phyloP scores from a whole-genome alignment of 2,113 vertebrate species.

The Labeo catla region DNA sequence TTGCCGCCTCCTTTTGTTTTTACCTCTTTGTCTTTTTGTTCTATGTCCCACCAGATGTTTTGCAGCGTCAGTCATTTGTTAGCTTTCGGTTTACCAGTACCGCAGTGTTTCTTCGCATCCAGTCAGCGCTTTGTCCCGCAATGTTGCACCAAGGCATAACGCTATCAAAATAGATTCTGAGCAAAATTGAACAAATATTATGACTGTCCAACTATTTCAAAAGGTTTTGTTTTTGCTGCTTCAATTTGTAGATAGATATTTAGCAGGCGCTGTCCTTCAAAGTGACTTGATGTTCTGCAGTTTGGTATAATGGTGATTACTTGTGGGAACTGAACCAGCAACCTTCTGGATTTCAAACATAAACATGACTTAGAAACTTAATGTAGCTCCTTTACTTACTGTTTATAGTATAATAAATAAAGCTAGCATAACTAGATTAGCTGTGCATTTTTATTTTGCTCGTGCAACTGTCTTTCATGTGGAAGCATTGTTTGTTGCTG shows the following conservation, averaged over 20 bases:
- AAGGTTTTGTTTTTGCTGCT: not conserved
- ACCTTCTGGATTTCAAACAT: not conserved
- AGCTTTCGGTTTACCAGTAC: not conserved
- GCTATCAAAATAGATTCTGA: not conserved
- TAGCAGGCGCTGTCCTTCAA: not conserved
- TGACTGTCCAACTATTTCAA: not conserved
- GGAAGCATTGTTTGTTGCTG: conserved; percentile 19
- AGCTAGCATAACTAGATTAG: not conserved
- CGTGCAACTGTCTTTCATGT: not conserved
- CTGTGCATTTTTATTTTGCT: conserved; percentile 18
- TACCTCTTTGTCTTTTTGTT: conserved; percentile 22
- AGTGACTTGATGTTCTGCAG: not conserved
- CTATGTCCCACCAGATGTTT: conserved; percentile 7
- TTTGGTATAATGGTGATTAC: not conserved
- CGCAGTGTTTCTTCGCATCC: not conserved
- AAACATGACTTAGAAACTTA: not conserved
- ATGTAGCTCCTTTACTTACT: not conserved
- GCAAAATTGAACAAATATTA: not conserved
- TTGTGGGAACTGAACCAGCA: not conserved
- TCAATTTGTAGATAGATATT: not conserved
- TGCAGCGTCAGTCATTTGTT: not conserved
- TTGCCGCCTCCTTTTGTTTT: conserved; percentile 32
- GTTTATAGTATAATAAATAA: not conserved
- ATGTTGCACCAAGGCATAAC: not conserved
- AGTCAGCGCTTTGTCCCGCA: not conserved